Evolutionary conservation across 2,797 vertebrate genomes (phyloP).

Genomic region (Ispidina picta): DNA sequence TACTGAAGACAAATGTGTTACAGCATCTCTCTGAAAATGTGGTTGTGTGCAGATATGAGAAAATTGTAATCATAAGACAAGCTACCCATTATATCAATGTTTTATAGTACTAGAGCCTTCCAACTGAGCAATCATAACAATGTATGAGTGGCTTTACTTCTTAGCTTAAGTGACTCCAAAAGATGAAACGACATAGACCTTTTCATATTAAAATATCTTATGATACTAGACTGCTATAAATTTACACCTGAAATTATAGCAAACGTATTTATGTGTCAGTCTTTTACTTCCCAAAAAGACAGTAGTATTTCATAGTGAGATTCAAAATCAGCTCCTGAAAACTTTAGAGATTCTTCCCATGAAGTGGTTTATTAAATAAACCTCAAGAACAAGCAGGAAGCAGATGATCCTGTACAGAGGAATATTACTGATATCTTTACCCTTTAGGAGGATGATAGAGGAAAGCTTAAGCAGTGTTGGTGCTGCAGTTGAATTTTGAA

Average conservation of each 20-base stretch:
- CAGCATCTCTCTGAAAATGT: neutral
- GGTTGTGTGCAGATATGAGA: neutral
- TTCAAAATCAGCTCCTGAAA: neutral
- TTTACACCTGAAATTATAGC: neutral
- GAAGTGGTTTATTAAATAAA: neutral
- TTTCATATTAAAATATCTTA: neutral
- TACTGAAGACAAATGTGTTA: neutral
- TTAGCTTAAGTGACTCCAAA: neutral
- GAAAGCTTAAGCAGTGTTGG: neutral
- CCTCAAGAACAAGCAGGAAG: neutral
- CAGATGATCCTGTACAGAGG: neutral
- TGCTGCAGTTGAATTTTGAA: slow-evolving; percentile 8
- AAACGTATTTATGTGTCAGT: neutral
- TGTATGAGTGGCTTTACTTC: neutral
- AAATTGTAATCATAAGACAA: neutral
- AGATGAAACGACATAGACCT: neutral
- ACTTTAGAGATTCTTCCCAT: neutral
- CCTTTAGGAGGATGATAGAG: neutral
- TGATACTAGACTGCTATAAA: neutral
- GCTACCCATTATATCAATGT: neutral
- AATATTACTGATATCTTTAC: neutral
- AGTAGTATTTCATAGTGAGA: neutral
- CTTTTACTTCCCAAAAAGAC: neutral
- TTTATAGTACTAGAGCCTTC: neutral
- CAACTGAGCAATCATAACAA: fast-evolving